These are phyloP conservation scores for Eupithecia pulchellata DNA, from an alignment of 2,888 invertebrate genomes.

Conservation along the genomic window DNA sequence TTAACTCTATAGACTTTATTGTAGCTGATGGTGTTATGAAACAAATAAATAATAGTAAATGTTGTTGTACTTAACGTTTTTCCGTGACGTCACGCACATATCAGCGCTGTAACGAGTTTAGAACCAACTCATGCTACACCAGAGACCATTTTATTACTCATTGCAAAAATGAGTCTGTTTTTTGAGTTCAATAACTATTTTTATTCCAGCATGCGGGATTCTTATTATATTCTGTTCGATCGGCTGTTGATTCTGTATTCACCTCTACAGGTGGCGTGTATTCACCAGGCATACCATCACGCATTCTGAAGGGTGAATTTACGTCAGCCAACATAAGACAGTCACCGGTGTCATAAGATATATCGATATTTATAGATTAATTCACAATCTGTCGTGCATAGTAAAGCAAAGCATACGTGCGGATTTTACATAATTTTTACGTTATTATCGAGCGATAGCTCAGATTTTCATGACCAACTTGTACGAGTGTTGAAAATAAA, in stretches of 20 bases:
- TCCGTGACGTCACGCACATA: no score
- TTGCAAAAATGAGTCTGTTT: no score
- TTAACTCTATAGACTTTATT: no score
- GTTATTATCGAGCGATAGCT: slow-evolving; percentile 30
- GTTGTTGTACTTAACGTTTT: no score
- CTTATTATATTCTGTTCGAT: no score
- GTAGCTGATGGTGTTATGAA: no score
- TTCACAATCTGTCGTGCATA: slow-evolving; percentile 51
- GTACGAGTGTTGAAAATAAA: slow-evolving; percentile 31
- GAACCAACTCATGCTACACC: no score
- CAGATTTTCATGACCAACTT: slow-evolving; percentile 34
- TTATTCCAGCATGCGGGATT: no score
- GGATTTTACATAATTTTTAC: slow-evolving; percentile 30
- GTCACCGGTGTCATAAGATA: slow-evolving; percentile 52
- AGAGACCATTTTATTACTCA: no score
- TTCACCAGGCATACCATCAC: slow-evolving; percentile 49
- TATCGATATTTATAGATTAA: slow-evolving; percentile 48
- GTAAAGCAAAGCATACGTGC: slow-evolving; percentile 37
- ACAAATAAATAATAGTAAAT: no score
- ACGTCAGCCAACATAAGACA: slow-evolving; percentile 53
- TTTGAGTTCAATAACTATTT: no score
- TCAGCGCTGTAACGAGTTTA: no score
- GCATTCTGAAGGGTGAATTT: slow-evolving; percentile 47
- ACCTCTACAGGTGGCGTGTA: slow-evolving; percentile 35
- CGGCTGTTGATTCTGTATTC: slow-evolving; percentile 14